Evolutionary conservation across 2,888 invertebrate genomes (phyloP).

Genomic region (Apamea epomidion): DNA sequence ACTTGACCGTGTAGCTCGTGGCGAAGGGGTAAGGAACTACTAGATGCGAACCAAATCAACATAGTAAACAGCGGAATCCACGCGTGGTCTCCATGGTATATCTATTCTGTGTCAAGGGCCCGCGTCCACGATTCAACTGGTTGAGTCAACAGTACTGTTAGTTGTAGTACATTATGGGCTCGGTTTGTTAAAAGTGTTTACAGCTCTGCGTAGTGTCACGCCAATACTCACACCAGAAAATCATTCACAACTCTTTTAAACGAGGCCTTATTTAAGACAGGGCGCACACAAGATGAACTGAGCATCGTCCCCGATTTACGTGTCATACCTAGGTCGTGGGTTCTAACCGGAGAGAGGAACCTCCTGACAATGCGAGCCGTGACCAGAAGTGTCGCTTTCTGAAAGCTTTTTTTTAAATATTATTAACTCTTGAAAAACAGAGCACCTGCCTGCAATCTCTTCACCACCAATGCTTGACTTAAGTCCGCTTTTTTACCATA

Average conservation of each 20-base stretch:
- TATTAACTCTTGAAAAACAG: too few species aligned
- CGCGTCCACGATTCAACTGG: neutral
- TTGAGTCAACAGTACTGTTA: slow-evolving; percentile 24
- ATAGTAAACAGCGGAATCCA: neutral
- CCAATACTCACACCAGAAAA: slow-evolving; percentile 9
- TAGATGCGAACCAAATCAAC: neutral
- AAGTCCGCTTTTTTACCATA: too few species aligned
- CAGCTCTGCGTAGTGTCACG: neutral
- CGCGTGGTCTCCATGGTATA: slow-evolving; percentile 4
- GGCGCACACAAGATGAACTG: neutral
- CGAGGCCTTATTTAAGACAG: neutral
- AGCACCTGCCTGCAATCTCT: too few species aligned
- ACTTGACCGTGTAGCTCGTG: neutral
- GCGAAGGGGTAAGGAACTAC: neutral
- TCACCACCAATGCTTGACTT: too few species aligned
- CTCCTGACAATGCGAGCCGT: too few species aligned
- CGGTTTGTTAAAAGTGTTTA: slow-evolving; percentile 17
- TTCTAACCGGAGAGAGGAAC: too few species aligned
- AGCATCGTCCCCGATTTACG: too few species aligned
- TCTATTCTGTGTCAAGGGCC: slow-evolving; percentile 16
- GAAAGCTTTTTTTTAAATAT: too few species aligned
- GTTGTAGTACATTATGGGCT: slow-evolving; percentile 21
- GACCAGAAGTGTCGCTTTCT: too few species aligned
- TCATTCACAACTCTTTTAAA: slow-evolving; percentile 15
- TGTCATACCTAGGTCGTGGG: too few species aligned